A percentile compares a stretch with the other conserved stretches of the same genome.
phyloP scores from a whole-genome alignment of 1,140 invertebrate species.

The Drosophila sp. region DNA sequence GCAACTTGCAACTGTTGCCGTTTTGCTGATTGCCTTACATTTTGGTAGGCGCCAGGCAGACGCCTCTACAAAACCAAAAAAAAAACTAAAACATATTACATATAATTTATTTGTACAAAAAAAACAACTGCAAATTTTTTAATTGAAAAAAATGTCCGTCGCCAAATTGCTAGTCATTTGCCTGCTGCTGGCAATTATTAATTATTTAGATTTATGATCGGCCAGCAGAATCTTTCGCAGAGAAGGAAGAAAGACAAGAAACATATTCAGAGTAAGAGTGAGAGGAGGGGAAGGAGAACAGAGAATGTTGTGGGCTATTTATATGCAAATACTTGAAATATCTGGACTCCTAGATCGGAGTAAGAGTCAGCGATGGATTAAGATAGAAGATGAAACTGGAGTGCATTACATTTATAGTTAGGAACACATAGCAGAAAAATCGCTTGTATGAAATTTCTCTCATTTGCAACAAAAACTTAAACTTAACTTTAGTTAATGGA shows the following conservation, averaged over 20 bases:
- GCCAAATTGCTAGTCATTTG: constrained; percentile 33
- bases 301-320: constrained; percentile 42
- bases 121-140: constrained; percentile 49
- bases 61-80: constrained; percentile 38
- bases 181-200: constrained; percentile 55
- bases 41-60: constrained; percentile 69
- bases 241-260: not conserved
- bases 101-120: not conserved
- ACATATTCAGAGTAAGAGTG: not conserved
- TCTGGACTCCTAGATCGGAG: constrained; percentile 14
- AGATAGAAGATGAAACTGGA: too few species aligned
- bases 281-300: not conserved
- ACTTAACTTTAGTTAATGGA: too few species aligned
- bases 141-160: constrained; percentile 64
- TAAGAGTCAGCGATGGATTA: not conserved
- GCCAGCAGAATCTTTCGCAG: constrained; percentile 7
- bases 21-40: constrained; percentile 59
- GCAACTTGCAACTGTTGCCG: constrained; percentile 1
- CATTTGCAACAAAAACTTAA: too few species aligned
- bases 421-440: too few species aligned
- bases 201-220: constrained; percentile 71
- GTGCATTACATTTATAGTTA: too few species aligned
- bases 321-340: constrained; percentile 59
- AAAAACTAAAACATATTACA: constrained; percentile 44
- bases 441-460: too few species aligned